These are phyloP conservation scores for Papilio elwesi DNA, from an alignment of 2,888 invertebrate genomes.

Conservation along the genomic window DNA sequence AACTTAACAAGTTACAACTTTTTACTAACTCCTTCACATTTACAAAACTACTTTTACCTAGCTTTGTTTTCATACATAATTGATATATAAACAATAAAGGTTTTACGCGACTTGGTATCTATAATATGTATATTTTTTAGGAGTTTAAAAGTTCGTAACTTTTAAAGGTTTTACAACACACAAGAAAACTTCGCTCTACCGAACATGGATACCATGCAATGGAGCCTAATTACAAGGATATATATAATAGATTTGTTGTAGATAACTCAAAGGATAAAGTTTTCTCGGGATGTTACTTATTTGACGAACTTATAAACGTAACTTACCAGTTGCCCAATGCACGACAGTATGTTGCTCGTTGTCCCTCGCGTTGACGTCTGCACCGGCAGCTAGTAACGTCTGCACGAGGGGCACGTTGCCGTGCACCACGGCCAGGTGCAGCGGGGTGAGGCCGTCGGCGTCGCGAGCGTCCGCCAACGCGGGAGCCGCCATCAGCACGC, in stretches of 20 bases:
- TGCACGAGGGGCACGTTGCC: conserved; percentile 94
- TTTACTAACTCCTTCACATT: background rate
- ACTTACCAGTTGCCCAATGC: conserved; percentile 98
- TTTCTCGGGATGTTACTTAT: too few relatives aligned
- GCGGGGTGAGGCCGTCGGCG: conserved; percentile 97
- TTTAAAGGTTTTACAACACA: too few relatives aligned
- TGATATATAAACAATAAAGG: too few relatives aligned
- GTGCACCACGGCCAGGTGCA: conserved; percentile 97
- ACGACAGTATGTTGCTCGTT: conserved; percentile 97
- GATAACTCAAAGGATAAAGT: too few relatives aligned
- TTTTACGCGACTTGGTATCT: too few relatives aligned
- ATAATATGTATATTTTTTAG: too few relatives aligned
- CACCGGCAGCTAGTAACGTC: conserved; percentile 93
- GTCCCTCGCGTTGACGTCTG: conserved; percentile 95
- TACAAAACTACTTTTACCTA: background rate
- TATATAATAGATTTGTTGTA: too few relatives aligned
- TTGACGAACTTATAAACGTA: background rate
- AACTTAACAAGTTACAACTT: conserved; percentile 17
- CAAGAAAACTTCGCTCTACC: too few relatives aligned
- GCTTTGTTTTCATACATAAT: too few relatives aligned
- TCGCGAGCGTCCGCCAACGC: conserved; percentile 93
- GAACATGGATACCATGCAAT: too few relatives aligned
- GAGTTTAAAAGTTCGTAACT: too few relatives aligned
- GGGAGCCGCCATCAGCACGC: conserved; percentile 94
- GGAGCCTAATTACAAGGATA: too few relatives aligned